Evolutionary conservation across 2,888 invertebrate genomes (phyloP), one percentile per base, ranked within the genome.

Genomic region (Patella pellucida): DNA sequence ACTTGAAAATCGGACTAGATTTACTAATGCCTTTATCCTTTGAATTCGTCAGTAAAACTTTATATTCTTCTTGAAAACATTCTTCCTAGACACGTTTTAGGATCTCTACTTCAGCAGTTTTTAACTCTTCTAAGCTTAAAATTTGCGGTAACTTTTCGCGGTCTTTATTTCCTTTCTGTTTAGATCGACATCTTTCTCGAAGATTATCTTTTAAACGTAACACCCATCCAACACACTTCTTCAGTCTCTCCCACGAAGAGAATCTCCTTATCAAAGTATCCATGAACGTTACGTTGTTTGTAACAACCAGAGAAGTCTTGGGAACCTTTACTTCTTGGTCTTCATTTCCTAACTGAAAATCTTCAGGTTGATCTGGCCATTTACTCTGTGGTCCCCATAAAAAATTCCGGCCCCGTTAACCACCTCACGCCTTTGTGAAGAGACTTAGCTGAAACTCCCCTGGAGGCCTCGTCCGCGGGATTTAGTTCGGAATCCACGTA

Each of bases 191-290:
- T 41, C 41, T 41, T 41, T 41, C 41, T 41, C 41, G 41, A 41
- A 41, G 41, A 41, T 41, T 41, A 9, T 9, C 9, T 1, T 41
- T 41, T 41, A 41, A 41, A 41, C 41, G 7, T 41, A 75, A 16
- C 5, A 72, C 62, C 56, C 27, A 68, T n/a, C 69, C 68, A 2
- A 74, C 74, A 11, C 31, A 50, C n/a, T 19, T 19, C 14, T 31
- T 69, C 14, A 74, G 41, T 12, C 16, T 73, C 23, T 41, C 14
- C 41, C 67, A 67, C 14, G 19, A 41, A 19, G 72, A 73, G 51
- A 56, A 68, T 56, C n/a, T 73, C 5, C 51, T n/a, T 19, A 74
- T 54, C 27, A 69, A 15, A 7, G 52, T 31, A 1, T 56, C 69
- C 16, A 73, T 14, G 41, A 41, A 41, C 7, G 41, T 41, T 41